Base-by-base conservation (phyloP, 2,797 vertebrate species). In the Neosilurus hyrtlii region DNA sequence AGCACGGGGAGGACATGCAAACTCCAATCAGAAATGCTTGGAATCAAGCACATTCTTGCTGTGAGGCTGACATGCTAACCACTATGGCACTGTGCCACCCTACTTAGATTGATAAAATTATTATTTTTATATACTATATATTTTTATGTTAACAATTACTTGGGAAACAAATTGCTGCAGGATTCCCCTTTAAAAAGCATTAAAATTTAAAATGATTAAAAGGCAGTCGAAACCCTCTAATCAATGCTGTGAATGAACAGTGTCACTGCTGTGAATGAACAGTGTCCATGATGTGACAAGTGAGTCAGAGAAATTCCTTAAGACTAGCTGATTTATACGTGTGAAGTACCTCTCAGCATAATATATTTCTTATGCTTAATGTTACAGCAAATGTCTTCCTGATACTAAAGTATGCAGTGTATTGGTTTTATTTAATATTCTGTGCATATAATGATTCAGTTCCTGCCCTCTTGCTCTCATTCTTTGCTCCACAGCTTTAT, bases 371-470 rank as follows among this genome's bases (percentile, higher is more conserved):
- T 70, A 68, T 52, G 9, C 65, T 22, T 20, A 80, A 30, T 24
- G 30, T 52, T 68, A 72, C 16, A 24, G 66, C 56, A 24, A 77
- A 51, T n/a, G 68, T 86, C 56, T 37, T 71, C 67, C 75, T 78
- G 68, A 82, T 61, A 61, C 82, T 83, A 87, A 88, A n/a, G 89
- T 88, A 91, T 91, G 90, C 91, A 93, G 92, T 90, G 91, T 86
- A 85, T 80, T 89, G 86, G 85, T 91, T 94, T 92, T 91, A 94
- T 92, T 94, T 94, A 91, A 91, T 92, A 93, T 92, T 89, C 89
- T 87, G 26, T 83, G 81, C 80, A 20, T 88, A 89, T 88, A 63
- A 77, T 77, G 56, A 26, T 78, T 59, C 63, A 78, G 51, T 78
- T 63, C 75, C n/a, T 63, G 75, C 73, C 10, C 18, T 77, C 43